Evolutionary conservation across 2,797 vertebrate genomes (phyloP), one percentile per base, ranked within the genome.

Genomic region (Hipposideros larvatus): DNA sequence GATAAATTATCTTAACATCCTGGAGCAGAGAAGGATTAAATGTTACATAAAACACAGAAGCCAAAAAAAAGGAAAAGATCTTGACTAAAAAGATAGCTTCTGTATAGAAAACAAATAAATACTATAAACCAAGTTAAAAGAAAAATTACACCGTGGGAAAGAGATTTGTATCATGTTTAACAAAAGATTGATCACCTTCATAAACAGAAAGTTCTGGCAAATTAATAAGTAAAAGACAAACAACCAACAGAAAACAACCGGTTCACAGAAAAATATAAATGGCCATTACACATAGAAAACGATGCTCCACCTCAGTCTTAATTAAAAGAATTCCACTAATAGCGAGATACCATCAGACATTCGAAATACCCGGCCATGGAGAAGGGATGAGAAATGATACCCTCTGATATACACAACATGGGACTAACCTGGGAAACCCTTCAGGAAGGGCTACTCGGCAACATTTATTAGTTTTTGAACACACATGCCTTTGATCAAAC

Each of bases 201-300:
- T 66, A 74, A 85, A n/a, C 7, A 46, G 63, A 88, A 91, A 87
- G 63, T 88, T 57, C 34, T 51, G 11, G 21, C 6, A 63, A 78
- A 90, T 34, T 46, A 46, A 18, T 57, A 79, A 80, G 21, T 61
- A 26, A 65, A 91, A 3, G 34, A 48, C 31, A 53, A 10, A 48
- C 31, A 53, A 10, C 75, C 48, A 46, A 8, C 0, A 41, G 46
- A 18, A 55, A 90, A 61, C 9, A 5, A 53, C 19, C 8, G 15
- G 16, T 68, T 28, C 41, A 8, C 9, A n/a, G 41, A 51, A 34
- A 90, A 65, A 41, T 31, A 19, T 1, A 59, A 75, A 75, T 8
- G 31, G 34, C 34, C 31, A 22, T 48, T 11, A 34, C 43, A 28
- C 59, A 13, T 1, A 46, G n/a, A 46, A 71, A 41, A 37, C 41